Evolutionary conservation across 2,888 invertebrate genomes (phyloP).

Genomic region (Cryptus armator): DNA sequence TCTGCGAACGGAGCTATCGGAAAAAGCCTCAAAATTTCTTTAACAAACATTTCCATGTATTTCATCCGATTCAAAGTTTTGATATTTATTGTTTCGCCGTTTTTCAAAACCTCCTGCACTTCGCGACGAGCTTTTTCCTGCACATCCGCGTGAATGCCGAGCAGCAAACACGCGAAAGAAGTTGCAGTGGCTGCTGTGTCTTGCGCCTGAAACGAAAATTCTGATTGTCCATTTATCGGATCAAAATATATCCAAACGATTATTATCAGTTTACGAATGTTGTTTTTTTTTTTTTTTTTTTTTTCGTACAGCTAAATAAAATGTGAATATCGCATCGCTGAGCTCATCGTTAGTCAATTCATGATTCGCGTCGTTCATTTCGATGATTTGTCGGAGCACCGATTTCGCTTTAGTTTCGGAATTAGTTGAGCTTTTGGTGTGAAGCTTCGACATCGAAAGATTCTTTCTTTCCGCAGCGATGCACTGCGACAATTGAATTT

Average conservation of each 20-base stretch:
- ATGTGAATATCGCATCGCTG: conserved; percentile 72
- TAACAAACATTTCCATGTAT: conserved; percentile 71
- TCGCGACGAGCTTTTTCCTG: conserved; percentile 71
- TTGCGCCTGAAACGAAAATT: conserved; percentile 66
- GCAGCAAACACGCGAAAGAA: conserved; percentile 70
- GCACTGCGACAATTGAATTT: conserved; percentile 13
- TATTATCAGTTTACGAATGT: not conserved
- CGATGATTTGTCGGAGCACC: conserved; percentile 69
- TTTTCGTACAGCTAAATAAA: conserved; percentile 70
- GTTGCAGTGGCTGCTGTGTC: conserved; percentile 69
- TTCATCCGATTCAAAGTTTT: conserved; percentile 66
- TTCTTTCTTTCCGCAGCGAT: conserved; percentile 38
- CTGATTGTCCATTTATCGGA: not conserved
- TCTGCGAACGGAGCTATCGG: conserved; percentile 70
- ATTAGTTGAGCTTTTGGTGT: not conserved
- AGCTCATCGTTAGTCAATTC: conserved; percentile 67
- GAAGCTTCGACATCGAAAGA: not conserved
- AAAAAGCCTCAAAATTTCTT: conserved; percentile 71
- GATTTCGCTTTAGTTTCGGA: conserved; percentile 22
- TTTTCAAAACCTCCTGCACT: conserved; percentile 53
- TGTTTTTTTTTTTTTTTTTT: not conserved
- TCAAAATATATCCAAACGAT: not conserved
- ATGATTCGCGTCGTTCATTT: conserved; percentile 52
- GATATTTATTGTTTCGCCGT: conserved; percentile 41
- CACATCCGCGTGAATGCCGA: conserved; percentile 67